A percentile compares a stretch with the other conserved stretches of the same genome.
Evolutionary conservation across 2,797 vertebrate species (phyloP).

Genomic region (Furcifer pardalis): DNA sequence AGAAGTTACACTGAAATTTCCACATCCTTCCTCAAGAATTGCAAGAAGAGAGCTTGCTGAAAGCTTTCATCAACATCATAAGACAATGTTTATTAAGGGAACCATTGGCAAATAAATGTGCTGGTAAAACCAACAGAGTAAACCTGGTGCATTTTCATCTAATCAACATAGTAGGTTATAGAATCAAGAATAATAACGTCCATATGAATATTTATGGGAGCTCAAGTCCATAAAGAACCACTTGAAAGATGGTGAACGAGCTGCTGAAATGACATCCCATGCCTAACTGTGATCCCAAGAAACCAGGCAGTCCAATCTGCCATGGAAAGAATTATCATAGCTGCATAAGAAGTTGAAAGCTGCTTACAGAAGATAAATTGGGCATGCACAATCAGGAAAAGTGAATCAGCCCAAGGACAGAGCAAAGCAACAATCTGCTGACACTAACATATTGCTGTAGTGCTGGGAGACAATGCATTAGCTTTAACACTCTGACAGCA

Average conservation of each 20-base stretch:
- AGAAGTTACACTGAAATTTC: background rate
- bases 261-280: background rate
- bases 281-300: background rate
- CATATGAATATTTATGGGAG: background rate
- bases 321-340: background rate
- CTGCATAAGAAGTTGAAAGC: background rate
- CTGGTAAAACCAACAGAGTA: background rate
- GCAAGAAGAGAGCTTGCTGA: background rate
- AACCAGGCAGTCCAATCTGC: background rate
- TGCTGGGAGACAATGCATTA: background rate
- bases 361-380: background rate
- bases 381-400: background rate
- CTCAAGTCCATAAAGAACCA: background rate
- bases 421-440: background rate
- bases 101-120: background rate
- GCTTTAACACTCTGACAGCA: no score
- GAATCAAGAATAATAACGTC: background rate
- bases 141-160: background rate
- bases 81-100: background rate
- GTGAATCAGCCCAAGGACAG: background rate
- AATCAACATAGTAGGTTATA: background rate
- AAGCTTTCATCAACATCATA: background rate
- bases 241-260: background rate
- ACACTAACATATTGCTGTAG: background rate
- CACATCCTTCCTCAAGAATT: background rate